phyloP scores from a whole-genome alignment of 2,888 invertebrate species.

The Eilema caniola region DNA sequence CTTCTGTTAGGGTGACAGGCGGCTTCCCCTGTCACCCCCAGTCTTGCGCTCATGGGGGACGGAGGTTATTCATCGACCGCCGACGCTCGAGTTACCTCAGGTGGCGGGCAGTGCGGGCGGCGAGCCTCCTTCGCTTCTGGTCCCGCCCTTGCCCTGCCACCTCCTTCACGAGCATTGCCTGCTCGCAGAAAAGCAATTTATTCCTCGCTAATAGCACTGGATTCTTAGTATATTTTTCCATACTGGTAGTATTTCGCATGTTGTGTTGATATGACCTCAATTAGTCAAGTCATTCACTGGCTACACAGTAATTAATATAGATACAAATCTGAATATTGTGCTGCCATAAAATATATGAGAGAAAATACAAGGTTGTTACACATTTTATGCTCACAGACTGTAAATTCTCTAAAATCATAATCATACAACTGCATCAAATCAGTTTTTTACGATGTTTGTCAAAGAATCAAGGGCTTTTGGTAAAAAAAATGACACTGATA shows the following conservation, averaged over 20 bases:
- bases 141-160: no score
- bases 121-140: no score
- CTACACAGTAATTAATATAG: not conserved
- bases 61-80: no score
- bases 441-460: not conserved
- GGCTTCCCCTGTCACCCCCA: no score
- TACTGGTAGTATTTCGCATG: not conserved
- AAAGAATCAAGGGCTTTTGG: not conserved
- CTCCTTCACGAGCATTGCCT: no score
- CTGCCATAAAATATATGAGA: not conserved
- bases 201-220: no score
- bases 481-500: not conserved
- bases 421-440: not conserved
- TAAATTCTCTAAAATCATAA: not conserved
- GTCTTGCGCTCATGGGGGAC: no score
- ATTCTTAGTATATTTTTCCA: not conserved
- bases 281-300: not conserved
- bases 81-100: no score
- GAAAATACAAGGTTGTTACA: not conserved
- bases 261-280: not conserved
- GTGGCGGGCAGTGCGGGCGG: no score
- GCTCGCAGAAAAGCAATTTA: no score
- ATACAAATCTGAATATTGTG: not conserved
- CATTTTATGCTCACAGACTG: not conserved
- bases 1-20: no score